Evolutionary conservation across 2,113 vertebrate genomes (phyloP).

Genomic region (Trematocara marginatum): DNA sequence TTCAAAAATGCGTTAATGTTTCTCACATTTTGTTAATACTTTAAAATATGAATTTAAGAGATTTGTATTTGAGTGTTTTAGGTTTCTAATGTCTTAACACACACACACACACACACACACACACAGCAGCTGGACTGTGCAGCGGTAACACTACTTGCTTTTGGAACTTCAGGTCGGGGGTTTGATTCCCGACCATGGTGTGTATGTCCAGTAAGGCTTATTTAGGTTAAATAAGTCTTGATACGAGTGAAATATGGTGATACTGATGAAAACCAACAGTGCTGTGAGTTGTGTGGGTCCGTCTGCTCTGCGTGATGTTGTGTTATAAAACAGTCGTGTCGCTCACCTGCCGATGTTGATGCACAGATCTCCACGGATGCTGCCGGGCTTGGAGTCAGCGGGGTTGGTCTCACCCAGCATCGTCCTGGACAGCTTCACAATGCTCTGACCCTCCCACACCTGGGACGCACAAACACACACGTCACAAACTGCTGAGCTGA

Average conservation of each 20-base stretch:
- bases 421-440: conserved; percentile 86
- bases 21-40: neutral
- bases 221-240: neutral
- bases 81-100: neutral
- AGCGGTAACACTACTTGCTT: neutral
- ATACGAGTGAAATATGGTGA: neutral
- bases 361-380: conserved; percentile 94
- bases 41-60: neutral
- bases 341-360: conserved; percentile 92
- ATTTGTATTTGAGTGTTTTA: neutral
- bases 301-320: neutral
- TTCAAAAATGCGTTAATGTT: neutral
- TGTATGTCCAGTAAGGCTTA: neutral
- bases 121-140: neutral
- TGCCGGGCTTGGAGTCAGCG: conserved; percentile 90
- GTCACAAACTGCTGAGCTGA: neutral
- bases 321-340: neutral
- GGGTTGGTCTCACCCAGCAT: conserved; percentile 98
- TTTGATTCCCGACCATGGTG: neutral
- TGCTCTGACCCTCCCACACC: conserved; percentile 92
- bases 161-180: neutral
- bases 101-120: fast-evolving
- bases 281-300: neutral
- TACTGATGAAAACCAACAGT: neutral
- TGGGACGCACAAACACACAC: conserved; percentile 29